Evolutionary conservation across 2,888 invertebrate species (phyloP).

Genomic region (Acleris laterana): DNA sequence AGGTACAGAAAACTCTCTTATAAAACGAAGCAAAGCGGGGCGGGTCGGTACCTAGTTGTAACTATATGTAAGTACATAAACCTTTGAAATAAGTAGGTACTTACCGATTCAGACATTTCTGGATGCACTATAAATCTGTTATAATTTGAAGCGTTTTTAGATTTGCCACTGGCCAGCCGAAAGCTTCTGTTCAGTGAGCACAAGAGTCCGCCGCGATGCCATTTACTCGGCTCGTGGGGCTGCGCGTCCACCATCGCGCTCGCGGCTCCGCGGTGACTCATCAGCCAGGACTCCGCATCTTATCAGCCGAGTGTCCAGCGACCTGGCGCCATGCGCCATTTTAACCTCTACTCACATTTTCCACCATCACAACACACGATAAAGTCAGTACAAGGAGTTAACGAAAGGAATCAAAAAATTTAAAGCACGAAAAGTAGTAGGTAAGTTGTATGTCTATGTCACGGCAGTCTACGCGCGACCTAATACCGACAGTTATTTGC

Average conservation of each 20-base stretch:
- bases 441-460: conserved; percentile 58
- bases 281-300: conserved; percentile 61
- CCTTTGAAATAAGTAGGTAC: neutral
- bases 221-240: conserved; percentile 70
- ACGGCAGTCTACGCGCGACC: conserved; percentile 63
- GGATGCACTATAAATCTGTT: conserved; percentile 61
- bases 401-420: neutral
- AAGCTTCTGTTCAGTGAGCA: conserved; percentile 78
- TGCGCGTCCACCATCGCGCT: conserved; percentile 76
- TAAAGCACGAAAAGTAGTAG: conserved; percentile 48
- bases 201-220: conserved; percentile 78
- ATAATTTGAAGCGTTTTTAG: conserved; percentile 61
- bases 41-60: too few relatives aligned
- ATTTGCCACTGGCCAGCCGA: conserved; percentile 67
- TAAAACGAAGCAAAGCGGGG: too few relatives aligned
- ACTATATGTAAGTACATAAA: too few relatives aligned
- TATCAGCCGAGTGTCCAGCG: conserved; percentile 60
- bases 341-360: conserved; percentile 11
- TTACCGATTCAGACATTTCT: conserved; percentile 60
- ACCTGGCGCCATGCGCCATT: conserved; percentile 51
- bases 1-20: too few relatives aligned
- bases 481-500: conserved; percentile 45
- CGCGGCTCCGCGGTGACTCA: conserved; percentile 73
- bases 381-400: neutral
- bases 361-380: conserved; percentile 11